Conservation (phyloP, 2,113 vertebrate genomes). For the Anguilla japonica region DNA sequence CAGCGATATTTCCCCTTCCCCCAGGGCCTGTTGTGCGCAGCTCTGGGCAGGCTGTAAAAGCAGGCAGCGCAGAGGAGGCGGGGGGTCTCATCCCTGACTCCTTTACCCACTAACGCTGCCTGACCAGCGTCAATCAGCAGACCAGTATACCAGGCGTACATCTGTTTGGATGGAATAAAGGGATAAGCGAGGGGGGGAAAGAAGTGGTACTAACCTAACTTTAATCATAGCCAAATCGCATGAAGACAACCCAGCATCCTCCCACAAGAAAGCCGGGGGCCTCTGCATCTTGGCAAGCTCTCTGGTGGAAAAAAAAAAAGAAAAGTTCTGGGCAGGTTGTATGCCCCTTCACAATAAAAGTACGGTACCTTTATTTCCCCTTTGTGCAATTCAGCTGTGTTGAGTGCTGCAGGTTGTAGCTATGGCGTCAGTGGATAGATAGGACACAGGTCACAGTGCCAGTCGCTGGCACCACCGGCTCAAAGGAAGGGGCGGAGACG, state of each 20-base stretch:
- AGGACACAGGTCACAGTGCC: background rate
- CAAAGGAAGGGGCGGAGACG: background rate
- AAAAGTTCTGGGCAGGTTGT: constrained; percentile 20
- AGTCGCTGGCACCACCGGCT: background rate
- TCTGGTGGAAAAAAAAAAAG: constrained; percentile 18
- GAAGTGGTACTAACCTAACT: constrained; percentile 71
- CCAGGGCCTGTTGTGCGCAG: background rate
- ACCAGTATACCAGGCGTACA: constrained; percentile 63
- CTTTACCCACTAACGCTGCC: constrained; percentile 47
- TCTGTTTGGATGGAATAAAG: constrained; percentile 59
- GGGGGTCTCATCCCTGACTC: constrained; percentile 19
- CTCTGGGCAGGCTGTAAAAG: background rate
- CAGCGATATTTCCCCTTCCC: constrained; percentile 17
- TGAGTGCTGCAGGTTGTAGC: constrained; percentile 6
- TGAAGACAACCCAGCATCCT: constrained; percentile 73
- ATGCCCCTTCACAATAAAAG: constrained; percentile 69
- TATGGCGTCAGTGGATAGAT: background rate
- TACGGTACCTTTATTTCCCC: constrained; percentile 31
- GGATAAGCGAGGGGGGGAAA: constrained; percentile 59
- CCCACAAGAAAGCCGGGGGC: constrained; percentile 74
- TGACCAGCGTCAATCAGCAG: constrained; percentile 61
- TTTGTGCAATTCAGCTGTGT: constrained; percentile 11
- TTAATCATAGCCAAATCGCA: constrained; percentile 77
- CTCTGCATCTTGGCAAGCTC: constrained; percentile 67
- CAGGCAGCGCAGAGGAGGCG: background rate